Evolutionary conservation across 2,888 invertebrate genomes (phyloP).

Genomic region (Ypsolopha scabrella): DNA sequence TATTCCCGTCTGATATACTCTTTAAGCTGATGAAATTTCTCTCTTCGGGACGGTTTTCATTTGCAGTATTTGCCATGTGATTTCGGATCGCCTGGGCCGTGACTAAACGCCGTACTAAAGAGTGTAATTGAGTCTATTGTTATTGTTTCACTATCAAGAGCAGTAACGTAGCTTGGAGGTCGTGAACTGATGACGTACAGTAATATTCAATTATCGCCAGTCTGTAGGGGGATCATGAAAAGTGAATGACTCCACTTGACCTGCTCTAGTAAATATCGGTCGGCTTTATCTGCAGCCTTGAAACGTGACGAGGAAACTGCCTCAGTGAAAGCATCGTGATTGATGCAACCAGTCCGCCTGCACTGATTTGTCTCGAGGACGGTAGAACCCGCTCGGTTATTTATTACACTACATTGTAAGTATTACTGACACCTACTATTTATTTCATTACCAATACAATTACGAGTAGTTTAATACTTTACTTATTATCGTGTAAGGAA

Average conservation of each 20-base stretch:
- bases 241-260: constrained; percentile 61
- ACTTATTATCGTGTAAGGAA: no score
- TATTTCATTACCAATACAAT: no score
- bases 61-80: no score
- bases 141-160: constrained; percentile 18
- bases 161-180: constrained; percentile 27
- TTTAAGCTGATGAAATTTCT: no score
- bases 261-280: constrained; percentile 53
- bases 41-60: no score
- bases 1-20: no score
- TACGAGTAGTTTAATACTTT: no score
- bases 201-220: constrained; percentile 43
- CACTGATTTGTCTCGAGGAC: constrained; percentile 44
- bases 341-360: constrained; percentile 39
- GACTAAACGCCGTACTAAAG: no score
- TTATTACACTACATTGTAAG: no score
- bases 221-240: constrained; percentile 42
- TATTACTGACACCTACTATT: no score
- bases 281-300: constrained; percentile 54
- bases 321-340: constrained; percentile 58
- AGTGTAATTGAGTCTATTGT: not conserved
- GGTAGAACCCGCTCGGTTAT: constrained; percentile 12
- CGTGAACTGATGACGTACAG: constrained; percentile 38
- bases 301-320: constrained; percentile 63
- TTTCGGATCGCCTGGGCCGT: no score